Percentiles rank a stretch among this genome's conserved stretches.
Conservation (phyloP, 2,113 vertebrate species). For the Macquaria australasica region DNA sequence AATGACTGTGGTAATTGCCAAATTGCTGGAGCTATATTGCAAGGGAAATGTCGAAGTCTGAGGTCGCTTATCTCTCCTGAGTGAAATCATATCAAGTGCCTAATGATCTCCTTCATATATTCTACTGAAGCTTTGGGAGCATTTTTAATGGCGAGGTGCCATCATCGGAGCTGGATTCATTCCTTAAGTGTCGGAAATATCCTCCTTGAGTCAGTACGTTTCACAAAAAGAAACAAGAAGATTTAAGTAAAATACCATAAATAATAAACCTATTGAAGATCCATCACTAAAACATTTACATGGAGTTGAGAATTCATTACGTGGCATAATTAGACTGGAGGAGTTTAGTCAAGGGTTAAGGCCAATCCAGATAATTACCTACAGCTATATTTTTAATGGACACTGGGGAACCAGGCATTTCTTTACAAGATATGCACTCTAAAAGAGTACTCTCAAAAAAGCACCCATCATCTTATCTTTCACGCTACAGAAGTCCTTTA, state of each 20-base stretch:
- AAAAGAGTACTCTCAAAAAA: conserved; percentile 18
- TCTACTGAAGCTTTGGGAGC: conserved; percentile 42
- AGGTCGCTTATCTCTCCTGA: conserved; percentile 62
- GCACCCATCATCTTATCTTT: conserved; percentile 22
- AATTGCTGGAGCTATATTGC: conserved; percentile 60
- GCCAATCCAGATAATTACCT: conserved; percentile 29
- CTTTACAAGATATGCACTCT: conserved; percentile 18
- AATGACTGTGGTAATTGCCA: conserved; percentile 67
- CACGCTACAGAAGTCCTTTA: neutral
- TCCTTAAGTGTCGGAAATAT: conserved; percentile 56
- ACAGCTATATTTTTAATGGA: conserved; percentile 35
- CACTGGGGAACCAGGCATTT: conserved; percentile 2
- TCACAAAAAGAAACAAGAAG: conserved; percentile 17
- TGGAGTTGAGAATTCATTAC: neutral
- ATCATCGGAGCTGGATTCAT: conserved; percentile 37
- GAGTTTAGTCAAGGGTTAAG: conserved; percentile 17
- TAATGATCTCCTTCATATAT: conserved; percentile 69
- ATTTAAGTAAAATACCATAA: conserved; percentile 37
- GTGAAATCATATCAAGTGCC: conserved; percentile 65
- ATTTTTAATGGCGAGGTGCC: conserved; percentile 54
- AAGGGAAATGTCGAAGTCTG: conserved; percentile 57
- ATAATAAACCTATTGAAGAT: conserved; percentile 27
- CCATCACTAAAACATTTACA: conserved; percentile 39
- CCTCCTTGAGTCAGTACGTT: conserved; percentile 38
- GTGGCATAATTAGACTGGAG: neutral